Evolutionary conservation across 2,113 vertebrate species (phyloP).

Genomic region (Nanorana parkeri): DNA sequence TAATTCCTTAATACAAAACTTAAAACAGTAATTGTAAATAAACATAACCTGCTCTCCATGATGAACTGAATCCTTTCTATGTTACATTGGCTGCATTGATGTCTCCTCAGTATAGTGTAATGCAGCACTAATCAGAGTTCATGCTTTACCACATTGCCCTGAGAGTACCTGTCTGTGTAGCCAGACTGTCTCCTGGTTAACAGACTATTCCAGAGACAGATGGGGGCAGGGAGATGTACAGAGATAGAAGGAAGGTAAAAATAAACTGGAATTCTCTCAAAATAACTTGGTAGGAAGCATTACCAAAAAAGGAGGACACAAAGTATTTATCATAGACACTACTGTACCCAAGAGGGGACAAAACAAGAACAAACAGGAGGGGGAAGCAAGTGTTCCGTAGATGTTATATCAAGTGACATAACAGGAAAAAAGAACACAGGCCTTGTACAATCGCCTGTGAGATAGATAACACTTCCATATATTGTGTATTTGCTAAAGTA

Average conservation of each 20-base stretch:
- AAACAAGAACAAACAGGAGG: not conserved
- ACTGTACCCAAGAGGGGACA: slow-evolving; percentile 4
- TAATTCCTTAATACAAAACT: no score
- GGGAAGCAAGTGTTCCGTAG: not conserved
- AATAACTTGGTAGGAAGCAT: slow-evolving; percentile 64
- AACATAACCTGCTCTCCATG: no score
- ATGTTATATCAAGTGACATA: not conserved
- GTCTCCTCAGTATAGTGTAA: not conserved
- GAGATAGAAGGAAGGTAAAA: slow-evolving; percentile 64
- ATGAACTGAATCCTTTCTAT: not conserved
- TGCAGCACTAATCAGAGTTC: not conserved
- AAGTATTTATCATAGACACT: slow-evolving; percentile 35
- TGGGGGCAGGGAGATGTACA: slow-evolving; percentile 25
- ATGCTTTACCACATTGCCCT: not conserved
- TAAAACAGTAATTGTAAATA: no score
- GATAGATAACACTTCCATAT: not conserved
- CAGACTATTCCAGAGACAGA: slow-evolving; percentile 10
- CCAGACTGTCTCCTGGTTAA: slow-evolving; percentile 29
- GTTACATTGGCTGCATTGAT: not conserved
- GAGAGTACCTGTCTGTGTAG: slow-evolving; percentile 29
- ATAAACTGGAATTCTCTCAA: slow-evolving; percentile 70
- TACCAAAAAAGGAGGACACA: slow-evolving; percentile 66
- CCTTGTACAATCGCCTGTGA: no score
- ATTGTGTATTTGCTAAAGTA: no score
- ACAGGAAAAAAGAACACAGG: not conserved